A percentile compares a stretch with the other conserved stretches of the same genome.
phyloP scores from a whole-genome alignment of 2,797 vertebrate genomes.

The Pipistrellus pygmaeus region DNA sequence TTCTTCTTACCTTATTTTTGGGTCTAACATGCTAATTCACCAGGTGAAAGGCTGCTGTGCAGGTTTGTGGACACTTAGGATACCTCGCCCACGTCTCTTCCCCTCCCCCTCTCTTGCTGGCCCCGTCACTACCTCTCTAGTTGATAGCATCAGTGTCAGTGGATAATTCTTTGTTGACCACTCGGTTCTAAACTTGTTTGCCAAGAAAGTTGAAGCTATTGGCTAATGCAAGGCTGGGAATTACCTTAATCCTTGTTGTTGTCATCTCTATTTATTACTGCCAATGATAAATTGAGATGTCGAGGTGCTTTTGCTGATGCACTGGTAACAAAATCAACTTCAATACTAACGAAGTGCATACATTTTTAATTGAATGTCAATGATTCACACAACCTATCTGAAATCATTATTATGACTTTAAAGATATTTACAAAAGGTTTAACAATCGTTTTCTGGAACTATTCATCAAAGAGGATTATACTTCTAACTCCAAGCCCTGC shows the following conservation, averaged over 20 bases:
- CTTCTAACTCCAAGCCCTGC: neutral
- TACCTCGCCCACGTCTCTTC: rapidly evolving
- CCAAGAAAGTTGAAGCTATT: constrained; percentile 7
- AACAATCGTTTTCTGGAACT: constrained; percentile 49
- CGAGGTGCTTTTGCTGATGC: neutral
- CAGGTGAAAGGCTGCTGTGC: neutral
- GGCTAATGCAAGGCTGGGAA: neutral
- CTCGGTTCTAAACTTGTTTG: neutral
- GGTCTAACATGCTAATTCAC: neutral
- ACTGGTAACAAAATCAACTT: neutral
- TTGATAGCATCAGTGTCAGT: neutral
- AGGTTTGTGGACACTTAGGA: neutral
- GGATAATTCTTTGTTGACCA: neutral
- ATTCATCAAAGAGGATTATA: constrained; percentile 65
- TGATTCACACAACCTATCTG: constrained; percentile 19
- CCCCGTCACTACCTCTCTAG: neutral
- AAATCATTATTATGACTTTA: constrained; percentile 21
- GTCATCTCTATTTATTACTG: neutral
- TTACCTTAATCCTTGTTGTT: neutral
- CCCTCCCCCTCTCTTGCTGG: neutral
- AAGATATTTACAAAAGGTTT: constrained; percentile 66
- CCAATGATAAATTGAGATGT: neutral
- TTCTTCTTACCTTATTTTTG: neutral
- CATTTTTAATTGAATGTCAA: neutral
- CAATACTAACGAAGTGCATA: neutral